Conservation (phyloP, 2,113 vertebrate genomes). For the Onychorhynchus coronatus region DNA sequence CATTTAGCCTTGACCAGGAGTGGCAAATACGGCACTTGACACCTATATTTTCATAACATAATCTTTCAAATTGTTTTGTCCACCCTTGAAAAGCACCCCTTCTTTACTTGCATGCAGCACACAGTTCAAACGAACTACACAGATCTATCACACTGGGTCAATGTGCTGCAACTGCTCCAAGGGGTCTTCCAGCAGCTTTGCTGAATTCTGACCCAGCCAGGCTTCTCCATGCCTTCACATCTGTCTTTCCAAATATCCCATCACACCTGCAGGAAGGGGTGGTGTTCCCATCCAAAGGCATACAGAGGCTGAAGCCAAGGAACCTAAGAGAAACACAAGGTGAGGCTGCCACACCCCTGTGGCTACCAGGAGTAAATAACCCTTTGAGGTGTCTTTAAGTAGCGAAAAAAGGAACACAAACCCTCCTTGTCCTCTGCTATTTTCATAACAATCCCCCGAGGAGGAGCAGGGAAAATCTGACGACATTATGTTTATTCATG, state of each 20-base stretch:
- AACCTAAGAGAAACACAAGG: neutral
- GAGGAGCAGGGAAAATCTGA: neutral
- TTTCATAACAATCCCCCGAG: neutral
- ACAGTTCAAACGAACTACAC: neutral
- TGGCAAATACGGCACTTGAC: neutral
- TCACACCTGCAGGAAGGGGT: neutral
- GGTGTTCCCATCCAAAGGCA: fast-evolving
- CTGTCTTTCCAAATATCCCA: neutral
- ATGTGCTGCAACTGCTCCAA: neutral
- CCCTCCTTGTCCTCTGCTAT: neutral
- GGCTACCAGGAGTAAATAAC: neutral
- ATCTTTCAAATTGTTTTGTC: neutral
- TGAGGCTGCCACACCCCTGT: neutral
- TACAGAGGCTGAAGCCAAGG: neutral
- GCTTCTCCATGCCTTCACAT: neutral
- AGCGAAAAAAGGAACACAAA: neutral
- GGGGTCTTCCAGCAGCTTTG: neutral
- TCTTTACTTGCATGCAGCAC: neutral
- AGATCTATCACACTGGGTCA: neutral
- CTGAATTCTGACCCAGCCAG: neutral
- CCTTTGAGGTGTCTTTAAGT: neutral
- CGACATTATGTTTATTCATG: neutral
- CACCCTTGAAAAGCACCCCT: neutral
- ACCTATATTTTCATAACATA: neutral
- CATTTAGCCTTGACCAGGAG: neutral